These are phyloP conservation scores for Drosophila conformis DNA, from an alignment of 2,888 invertebrate species.

Conservation along the genomic window DNA sequence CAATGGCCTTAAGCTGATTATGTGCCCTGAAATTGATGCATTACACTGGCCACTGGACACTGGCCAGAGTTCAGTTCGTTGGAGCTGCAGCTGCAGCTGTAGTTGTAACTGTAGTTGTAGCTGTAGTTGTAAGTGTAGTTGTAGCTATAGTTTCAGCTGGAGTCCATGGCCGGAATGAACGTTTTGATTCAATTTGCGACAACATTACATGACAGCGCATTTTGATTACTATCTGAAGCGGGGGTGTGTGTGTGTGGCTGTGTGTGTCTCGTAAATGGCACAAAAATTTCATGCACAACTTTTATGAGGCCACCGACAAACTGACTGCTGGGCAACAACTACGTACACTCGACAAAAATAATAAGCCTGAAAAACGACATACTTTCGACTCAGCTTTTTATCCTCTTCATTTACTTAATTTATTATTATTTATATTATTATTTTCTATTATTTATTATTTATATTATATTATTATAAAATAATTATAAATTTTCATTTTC, in stretches of 20 bases:
- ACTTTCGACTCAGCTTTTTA: not conserved
- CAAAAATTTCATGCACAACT: constrained; percentile 68
- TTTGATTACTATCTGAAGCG: constrained; percentile 69
- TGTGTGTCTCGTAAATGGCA: constrained; percentile 69
- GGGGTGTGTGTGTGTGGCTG: constrained; percentile 36
- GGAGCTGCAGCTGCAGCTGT: not conserved
- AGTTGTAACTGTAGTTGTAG: not conserved
- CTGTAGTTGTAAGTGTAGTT: not conserved
- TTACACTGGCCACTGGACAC: constrained; percentile 36
- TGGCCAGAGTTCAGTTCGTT: not conserved
- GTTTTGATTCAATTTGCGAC: constrained; percentile 73
- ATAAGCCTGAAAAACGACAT: not conserved
- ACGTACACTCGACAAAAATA: not conserved
- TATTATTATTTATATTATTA: not conserved
- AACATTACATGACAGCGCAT: constrained; percentile 72
- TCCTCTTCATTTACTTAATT: too few species aligned
- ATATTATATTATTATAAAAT: too few species aligned
- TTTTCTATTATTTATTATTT: too few species aligned
- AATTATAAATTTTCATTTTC: too few species aligned
- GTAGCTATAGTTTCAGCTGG: not conserved
- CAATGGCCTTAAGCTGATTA: constrained; percentile 67
- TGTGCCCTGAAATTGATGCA: constrained; percentile 64
- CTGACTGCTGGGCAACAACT: constrained; percentile 17
- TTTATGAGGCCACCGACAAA: constrained; percentile 51
- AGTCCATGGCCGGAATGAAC: constrained; percentile 36